Conservation (phyloP, 2,113 vertebrate genomes). For the Osmerus eperlanus region DNA sequence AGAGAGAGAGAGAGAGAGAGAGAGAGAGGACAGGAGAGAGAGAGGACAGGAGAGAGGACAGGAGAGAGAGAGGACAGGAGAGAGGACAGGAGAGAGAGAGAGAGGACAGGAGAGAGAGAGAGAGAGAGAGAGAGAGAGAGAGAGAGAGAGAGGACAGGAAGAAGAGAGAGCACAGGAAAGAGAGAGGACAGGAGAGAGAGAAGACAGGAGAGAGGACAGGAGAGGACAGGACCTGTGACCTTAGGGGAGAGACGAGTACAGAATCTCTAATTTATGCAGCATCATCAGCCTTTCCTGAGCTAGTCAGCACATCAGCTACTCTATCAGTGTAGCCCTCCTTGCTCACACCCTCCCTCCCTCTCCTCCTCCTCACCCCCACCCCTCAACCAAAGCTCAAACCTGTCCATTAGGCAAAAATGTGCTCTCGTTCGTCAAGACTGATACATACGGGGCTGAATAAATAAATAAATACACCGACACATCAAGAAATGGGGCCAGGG, state of each 20-base stretch:
- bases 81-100: too few species aligned
- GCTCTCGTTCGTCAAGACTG: conserved; percentile 43
- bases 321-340: background rate
- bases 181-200: background rate
- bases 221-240: conserved; percentile 15
- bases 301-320: conserved; percentile 38
- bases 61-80: too few species aligned
- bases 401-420: conserved; percentile 57
- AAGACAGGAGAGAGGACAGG: background rate
- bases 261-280: conserved; percentile 31
- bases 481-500: conserved; percentile 62
- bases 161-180: background rate
- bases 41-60: background rate
- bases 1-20: too few species aligned
- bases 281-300: conserved; percentile 30
- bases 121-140: too few species aligned
- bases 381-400: conserved; percentile 16
- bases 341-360: too few species aligned
- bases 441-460: conserved; percentile 41
- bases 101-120: too few species aligned
- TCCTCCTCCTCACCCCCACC: background rate
- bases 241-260: conserved; percentile 23
- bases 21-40: too few species aligned
- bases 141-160: too few species aligned
- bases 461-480: conserved; percentile 38